Percentiles rank a stretch among this genome's conserved stretches.
These are phyloP conservation scores for Rhopalosiphum padi DNA, from an alignment of 1,140 invertebrate species.

Conservation along the genomic window DNA sequence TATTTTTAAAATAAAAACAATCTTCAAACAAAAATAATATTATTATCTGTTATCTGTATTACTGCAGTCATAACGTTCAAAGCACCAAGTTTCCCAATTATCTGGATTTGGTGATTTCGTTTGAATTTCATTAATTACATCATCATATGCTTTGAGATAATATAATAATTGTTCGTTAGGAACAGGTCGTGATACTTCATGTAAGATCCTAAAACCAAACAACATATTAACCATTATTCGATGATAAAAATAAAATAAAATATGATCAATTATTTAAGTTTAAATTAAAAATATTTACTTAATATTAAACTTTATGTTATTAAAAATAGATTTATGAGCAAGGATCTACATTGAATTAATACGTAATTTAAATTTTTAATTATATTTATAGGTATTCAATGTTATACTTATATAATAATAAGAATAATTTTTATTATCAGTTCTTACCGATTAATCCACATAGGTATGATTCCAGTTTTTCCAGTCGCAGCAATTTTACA, in stretches of 20 bases:
- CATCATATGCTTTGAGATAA: not conserved
- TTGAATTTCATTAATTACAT: not conserved
- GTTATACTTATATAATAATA: not conserved
- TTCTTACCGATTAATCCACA: not conserved
- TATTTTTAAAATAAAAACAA: not conserved
- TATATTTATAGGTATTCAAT: not conserved
- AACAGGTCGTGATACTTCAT: not conserved
- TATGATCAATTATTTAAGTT: not conserved
- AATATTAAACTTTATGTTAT: not conserved
- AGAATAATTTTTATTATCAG: not conserved
- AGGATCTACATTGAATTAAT: not conserved
- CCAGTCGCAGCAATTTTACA: not conserved
- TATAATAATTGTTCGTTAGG: not conserved
- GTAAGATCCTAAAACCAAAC: not conserved
- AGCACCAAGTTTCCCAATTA: conserved; percentile 3
- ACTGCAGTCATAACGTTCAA: conserved; percentile 10
- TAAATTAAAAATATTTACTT: not conserved
- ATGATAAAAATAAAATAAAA: not conserved
- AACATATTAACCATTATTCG: not conserved
- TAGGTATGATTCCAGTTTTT: not conserved
- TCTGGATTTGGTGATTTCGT: not conserved
- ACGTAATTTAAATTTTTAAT: not conserved
- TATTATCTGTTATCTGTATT: not conserved
- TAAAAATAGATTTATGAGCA: not conserved
- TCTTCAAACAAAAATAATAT: not conserved